These are phyloP conservation scores for Bombus breviceps DNA, from an alignment of 1,140 invertebrate genomes.

Conservation along the genomic window DNA sequence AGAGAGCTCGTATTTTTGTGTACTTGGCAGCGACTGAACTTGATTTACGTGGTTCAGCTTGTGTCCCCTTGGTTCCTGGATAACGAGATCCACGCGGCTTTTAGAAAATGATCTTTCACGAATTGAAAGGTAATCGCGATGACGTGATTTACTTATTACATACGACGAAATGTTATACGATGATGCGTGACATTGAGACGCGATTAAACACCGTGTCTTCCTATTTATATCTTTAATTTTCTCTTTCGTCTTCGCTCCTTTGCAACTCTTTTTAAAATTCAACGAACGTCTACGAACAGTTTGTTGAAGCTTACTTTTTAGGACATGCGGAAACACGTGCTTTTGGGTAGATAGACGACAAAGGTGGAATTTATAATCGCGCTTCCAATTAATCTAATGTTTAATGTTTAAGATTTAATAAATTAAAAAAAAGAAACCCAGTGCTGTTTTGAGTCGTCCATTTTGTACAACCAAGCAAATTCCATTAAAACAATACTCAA, in stretches of 20 bases:
- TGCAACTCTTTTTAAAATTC: background rate
- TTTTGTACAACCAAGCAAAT: background rate
- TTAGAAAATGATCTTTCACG: too few species aligned
- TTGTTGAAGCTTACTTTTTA: background rate
- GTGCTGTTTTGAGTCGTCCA: background rate
- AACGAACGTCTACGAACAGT: background rate
- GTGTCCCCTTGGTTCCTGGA: too few species aligned
- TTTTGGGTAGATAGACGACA: background rate
- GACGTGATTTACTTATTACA: too few species aligned
- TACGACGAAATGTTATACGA: too few species aligned
- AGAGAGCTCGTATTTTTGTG: slow-evolving; percentile 18
- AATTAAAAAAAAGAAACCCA: background rate
- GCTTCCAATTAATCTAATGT: background rate
- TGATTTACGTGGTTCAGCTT: background rate
- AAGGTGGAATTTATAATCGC: background rate
- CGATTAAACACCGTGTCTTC: too few species aligned
- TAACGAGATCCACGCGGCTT: background rate
- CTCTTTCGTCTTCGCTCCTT: background rate
- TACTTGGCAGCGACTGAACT: background rate
- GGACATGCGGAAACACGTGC: background rate
- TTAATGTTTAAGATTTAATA: background rate
- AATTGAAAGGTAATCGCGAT: too few species aligned
- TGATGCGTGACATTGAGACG: background rate
- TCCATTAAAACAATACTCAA: background rate
- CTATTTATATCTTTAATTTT: background rate